Conservation (phyloP, 2,113 vertebrate species). For the Conger conger region DNA sequence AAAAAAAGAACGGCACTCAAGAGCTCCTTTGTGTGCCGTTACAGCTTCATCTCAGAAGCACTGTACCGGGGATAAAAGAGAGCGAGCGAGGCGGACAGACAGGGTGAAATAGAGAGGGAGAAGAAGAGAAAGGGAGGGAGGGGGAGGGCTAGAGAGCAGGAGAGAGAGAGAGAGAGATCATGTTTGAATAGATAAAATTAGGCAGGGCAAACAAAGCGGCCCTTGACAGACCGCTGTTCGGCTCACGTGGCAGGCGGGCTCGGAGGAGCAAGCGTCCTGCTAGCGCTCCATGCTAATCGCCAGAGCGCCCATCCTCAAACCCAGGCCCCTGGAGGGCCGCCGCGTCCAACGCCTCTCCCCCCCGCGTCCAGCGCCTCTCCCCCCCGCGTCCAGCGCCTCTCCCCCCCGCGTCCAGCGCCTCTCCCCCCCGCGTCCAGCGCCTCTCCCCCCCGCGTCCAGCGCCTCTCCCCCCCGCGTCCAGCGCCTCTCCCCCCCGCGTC, state of each 20-base stretch:
- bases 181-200: constrained; percentile 58
- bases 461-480: no score
- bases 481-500: no score
- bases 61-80: not conserved
- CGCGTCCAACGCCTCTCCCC: no score
- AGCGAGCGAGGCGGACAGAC: not conserved
- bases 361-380: no score
- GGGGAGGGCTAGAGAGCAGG: not conserved
- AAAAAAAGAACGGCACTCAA: not conserved
- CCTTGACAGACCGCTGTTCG: constrained; percentile 42
- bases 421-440: no score
- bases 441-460: no score
- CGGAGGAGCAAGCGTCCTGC: constrained; percentile 44
- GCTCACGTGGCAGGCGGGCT: constrained; percentile 10
- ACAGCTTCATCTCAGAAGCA: not conserved
- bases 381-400: no score
- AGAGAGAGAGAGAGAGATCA: constrained; percentile 25
- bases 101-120: not conserved
- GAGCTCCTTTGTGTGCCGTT: not conserved
- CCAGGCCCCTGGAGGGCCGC: no score
- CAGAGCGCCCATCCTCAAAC: no score
- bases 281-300: constrained; percentile 18
- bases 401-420: no score
- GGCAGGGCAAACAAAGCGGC: constrained; percentile 49
- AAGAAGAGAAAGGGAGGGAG: not conserved